Evolutionary conservation across 1,140 invertebrate species (phyloP).

Genomic region (Musca domestica): DNA sequence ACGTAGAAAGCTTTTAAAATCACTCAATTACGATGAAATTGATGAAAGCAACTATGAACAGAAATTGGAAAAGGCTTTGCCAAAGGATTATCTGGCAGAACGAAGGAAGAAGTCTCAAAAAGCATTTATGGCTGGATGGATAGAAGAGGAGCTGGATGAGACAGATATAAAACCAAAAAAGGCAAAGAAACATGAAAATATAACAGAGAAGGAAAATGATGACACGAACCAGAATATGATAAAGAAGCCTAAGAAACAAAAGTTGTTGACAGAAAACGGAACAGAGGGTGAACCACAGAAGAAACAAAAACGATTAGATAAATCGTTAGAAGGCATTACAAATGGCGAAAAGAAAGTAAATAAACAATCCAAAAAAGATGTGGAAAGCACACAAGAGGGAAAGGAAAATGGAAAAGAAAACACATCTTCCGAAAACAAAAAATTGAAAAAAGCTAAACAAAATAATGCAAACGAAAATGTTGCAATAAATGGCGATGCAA

Average conservation of each 20-base stretch:
- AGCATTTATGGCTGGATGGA: slow-evolving; percentile 38
- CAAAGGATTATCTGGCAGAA: slow-evolving; percentile 36
- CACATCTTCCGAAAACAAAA: slow-evolving; percentile 12
- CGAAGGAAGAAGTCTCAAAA: slow-evolving; percentile 37
- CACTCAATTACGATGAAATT: slow-evolving; percentile 45
- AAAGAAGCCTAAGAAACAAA: slow-evolving; percentile 5
- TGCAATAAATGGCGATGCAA: neutral
- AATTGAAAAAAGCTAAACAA: slow-evolving; percentile 4
- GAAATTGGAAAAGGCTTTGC: slow-evolving; percentile 37
- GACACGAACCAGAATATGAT: neutral
- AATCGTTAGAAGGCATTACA: neutral
- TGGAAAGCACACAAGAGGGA: neutral
- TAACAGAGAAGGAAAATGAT: neutral
- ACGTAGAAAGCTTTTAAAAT: slow-evolving; percentile 42
- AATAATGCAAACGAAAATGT: neutral
- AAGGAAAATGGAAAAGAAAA: neutral
- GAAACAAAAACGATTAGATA: slow-evolving; percentile 2
- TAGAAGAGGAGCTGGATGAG: slow-evolving; percentile 37
- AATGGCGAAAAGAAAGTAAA: neutral
- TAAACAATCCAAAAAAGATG: neutral
- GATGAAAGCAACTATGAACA: slow-evolving; percentile 47
- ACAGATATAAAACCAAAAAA: slow-evolving; percentile 11
- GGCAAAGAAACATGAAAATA: slow-evolving; percentile 8
- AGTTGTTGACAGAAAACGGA: too few species aligned
- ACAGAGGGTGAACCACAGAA: neutral